Base-by-base conservation (phyloP, 2,797 vertebrate genomes). In the Falco rusticolus region DNA sequence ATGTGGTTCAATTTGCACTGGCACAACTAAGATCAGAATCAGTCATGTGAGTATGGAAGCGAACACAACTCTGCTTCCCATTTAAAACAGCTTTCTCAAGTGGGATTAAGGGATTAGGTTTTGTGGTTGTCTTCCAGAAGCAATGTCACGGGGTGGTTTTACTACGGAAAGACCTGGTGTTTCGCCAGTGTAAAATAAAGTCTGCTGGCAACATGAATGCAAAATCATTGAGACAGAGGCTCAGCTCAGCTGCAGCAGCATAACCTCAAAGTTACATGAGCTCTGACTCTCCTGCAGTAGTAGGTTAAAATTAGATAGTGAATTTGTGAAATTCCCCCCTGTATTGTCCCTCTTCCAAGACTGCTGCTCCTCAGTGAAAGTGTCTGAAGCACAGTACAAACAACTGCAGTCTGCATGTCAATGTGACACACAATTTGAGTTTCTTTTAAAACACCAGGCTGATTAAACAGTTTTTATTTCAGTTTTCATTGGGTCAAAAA, bases 21-120 rank as follows among this genome's bases (percentile, higher is more conserved):
- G 78, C 84, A 81, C 87, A 89, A 84, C 89, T 63, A 72, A 95
- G 90, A 92, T 87, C 78, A 76, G 87, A 93, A 95, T 92, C 92
- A 87, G 89, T 89, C 95, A 87, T 94, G 94, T 92, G 94, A 89
- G 79, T 74, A 71, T 89, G 95, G 92, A 96, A 95, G 89, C 10
- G 89, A 96, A 89, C 81, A 89, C 82, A 95, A 86, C 86, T 91
- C 93, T 78, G 94, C 88, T 95, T 95, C 92, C 94, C 92, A 72
- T 96, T 97, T 96, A 89, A 94, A 97, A 94, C 81, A 94, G 89
- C 87, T 93, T 95, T 95, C 90, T 96, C 95, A 96, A 97, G 96
- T 96, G 94, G 96, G 93, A 97, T 97, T 96, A 97, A 96, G 90
- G 90, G 94, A 96, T 97, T 97, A 96, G 89, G 90, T 85, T 96